Percentiles rank a stretch among this genome's conserved stretches.
These are phyloP conservation scores for Cyphomyrus plagiostoma DNA, from an alignment of 2,113 vertebrate species.

Conservation along the genomic window DNA sequence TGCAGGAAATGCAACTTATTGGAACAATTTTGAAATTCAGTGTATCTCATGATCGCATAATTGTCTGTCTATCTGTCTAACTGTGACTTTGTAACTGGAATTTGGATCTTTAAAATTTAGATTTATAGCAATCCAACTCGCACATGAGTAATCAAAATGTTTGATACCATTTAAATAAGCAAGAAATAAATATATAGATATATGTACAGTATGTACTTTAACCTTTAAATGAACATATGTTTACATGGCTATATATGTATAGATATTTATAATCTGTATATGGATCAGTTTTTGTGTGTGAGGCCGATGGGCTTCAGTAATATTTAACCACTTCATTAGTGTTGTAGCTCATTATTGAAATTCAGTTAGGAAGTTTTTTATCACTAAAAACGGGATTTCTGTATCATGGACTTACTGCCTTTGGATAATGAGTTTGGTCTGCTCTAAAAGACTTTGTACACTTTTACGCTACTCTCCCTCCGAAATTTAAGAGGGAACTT, in stretches of 20 bases:
- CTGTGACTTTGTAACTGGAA: conserved; percentile 10
- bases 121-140: conserved; percentile 6
- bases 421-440: conserved; percentile 17
- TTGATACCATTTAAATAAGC: conserved; percentile 6
- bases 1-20: background rate
- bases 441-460: conserved; percentile 21
- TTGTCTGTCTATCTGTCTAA: background rate
- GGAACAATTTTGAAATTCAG: background rate
- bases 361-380: conserved; percentile 6
- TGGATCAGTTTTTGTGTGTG: conserved; percentile 11
- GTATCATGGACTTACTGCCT: background rate
- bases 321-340: conserved; percentile 18
- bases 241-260: conserved; percentile 21
- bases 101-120: conserved; percentile 2
- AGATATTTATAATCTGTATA: conserved; percentile 10
- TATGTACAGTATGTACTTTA: conserved; percentile 12
- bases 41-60: background rate
- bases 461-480: conserved; percentile 9
- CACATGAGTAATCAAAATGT: conserved; percentile 17
- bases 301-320: background rate
- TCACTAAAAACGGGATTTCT: conserved; percentile 11
- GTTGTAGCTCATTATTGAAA: conserved; percentile 15
- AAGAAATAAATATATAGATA: conserved; percentile 12
- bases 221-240: conserved; percentile 7
- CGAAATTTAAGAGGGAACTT: conserved; percentile 13